phyloP scores from a whole-genome alignment of 2,888 invertebrate species.

The Venusia cambrica region DNA sequence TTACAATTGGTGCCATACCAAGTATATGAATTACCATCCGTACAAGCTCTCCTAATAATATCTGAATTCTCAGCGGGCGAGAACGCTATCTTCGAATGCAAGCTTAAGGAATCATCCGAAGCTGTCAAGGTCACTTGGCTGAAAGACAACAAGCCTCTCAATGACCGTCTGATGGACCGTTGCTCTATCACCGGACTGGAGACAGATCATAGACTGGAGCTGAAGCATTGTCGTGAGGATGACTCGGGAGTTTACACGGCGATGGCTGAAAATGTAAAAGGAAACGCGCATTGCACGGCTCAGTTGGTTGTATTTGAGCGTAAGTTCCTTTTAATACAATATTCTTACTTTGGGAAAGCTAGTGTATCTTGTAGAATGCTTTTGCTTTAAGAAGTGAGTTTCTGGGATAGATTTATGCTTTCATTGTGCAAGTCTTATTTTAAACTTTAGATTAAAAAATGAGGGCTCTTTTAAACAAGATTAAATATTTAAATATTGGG shows the following conservation, averaged over 20 bases:
- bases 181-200: conserved; percentile 82
- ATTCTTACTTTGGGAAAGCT: conserved; percentile 11
- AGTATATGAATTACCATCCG: no score
- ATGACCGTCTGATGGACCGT: conserved; percentile 88
- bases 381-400: no score
- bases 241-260: conserved; percentile 96
- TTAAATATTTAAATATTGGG: no score
- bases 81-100: conserved; percentile 90
- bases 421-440: no score
- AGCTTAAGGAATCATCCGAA: conserved; percentile 82
- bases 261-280: conserved; percentile 89
- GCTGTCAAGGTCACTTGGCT: conserved; percentile 88
- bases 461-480: no score
- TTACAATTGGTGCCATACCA: no score
- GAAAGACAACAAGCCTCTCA: conserved; percentile 92
- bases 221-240: conserved; percentile 87
- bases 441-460: no score
- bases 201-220: conserved; percentile 84
- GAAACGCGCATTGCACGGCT: conserved; percentile 92
- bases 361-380: not conserved
- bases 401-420: no score
- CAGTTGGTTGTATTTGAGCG: conserved; percentile 92
- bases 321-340: conserved; percentile 69
- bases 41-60: conserved; percentile 56
- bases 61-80: conserved; percentile 87